Evolutionary conservation across 2,797 vertebrate genomes (phyloP), one percentile per base, ranked within the genome.

Genomic region (Linurgus olivaceus): DNA sequence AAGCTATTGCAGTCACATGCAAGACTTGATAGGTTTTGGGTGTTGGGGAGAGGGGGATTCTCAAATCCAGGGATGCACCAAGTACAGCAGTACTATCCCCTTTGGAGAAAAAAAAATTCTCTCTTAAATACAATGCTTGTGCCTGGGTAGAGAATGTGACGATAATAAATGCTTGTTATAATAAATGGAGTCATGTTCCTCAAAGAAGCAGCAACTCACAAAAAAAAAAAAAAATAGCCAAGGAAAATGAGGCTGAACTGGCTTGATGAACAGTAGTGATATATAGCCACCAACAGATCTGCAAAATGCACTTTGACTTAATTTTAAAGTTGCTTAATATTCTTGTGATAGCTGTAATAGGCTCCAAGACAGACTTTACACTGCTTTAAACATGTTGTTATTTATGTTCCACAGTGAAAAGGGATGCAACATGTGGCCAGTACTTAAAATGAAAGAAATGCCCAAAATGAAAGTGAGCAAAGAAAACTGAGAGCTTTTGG

Each of bases 251-350:
- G 48, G 58, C 48, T 86, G 76, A 85, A 66, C 54, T 33, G 20
- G 35, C 44, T 57, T 75, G 67, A 73, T 88, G 79, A 88, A 17
- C 40, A 63, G 45, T n/a, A 80, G 55, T 55, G 75, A 75, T 59
- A 65, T 11, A 62, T 24, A 84, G 42, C 37, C 65, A 84, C 57
- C 52, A 85, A 61, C 28, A 86, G 61, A 70, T 62, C 29, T 76
- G 81, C 37, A 54, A 94, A 93, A 63, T 42, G n/a, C 61, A n/a
- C 63, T 90, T 61, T 35, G 58, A 63, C 85, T 96, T 95, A 19
- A 52, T 86, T 95, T 76, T 91, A 28, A 93, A 95, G 79, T 68
- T 71, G 47, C 35, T 85, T 93, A 93, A 91, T 95, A 79, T 81
- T 83, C 86, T 77, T 72, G 9, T 70, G 83, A 35, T 86, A 91